Conservation (phyloP, 2,797 vertebrate genomes). For the Morelia viridis region DNA sequence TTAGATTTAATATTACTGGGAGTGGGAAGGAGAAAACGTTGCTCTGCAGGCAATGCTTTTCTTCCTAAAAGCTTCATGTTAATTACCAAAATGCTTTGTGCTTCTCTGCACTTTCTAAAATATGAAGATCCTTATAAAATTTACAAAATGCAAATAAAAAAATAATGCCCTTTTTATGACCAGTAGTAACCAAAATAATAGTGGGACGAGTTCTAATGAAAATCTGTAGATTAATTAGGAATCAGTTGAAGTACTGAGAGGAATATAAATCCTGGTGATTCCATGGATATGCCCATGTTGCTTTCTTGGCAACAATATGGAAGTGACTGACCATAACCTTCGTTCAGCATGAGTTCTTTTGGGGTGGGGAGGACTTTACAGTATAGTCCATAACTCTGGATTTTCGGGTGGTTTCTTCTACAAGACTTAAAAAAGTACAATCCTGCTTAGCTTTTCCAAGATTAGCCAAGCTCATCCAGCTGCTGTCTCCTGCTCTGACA, state of each 20-base stretch:
- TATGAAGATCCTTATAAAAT: background rate
- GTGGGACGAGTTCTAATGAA: background rate
- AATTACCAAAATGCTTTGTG: background rate
- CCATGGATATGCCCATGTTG: background rate
- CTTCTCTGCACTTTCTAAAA: background rate
- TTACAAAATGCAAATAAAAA: background rate
- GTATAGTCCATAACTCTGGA: background rate
- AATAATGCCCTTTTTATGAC: background rate
- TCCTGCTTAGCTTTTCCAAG: background rate
- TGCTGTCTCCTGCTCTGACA: background rate
- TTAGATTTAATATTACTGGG: constrained; percentile 6
- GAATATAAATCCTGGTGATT: background rate
- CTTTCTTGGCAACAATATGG: background rate
- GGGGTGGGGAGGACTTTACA: background rate
- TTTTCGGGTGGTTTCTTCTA: background rate
- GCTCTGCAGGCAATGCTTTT: background rate
- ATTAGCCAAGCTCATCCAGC: background rate
- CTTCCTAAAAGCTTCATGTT: background rate
- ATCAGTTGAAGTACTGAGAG: background rate
- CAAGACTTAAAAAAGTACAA: background rate
- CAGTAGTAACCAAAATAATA: background rate
- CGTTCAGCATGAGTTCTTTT: too few relatives aligned
- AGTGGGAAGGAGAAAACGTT: background rate
- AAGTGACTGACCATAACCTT: background rate
- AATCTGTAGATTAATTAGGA: background rate